Evolutionary conservation across 2,113 vertebrate genomes (phyloP).

Genomic region (Muscicapa adusta): DNA sequence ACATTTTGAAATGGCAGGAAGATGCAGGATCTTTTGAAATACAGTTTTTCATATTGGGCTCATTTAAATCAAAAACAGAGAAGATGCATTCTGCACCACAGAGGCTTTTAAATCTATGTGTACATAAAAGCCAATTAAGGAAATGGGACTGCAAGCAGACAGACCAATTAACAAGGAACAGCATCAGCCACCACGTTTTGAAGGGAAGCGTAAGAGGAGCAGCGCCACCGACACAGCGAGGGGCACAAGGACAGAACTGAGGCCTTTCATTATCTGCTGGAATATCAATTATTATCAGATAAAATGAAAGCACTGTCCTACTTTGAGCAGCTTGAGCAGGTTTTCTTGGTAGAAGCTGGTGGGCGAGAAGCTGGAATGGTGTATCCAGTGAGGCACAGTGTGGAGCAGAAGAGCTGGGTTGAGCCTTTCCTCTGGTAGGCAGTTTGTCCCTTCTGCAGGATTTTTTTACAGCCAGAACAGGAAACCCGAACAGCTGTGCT

Average conservation of each 20-base stretch:
- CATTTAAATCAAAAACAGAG: not conserved
- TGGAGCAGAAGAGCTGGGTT: conserved; percentile 91
- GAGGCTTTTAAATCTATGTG: not conserved
- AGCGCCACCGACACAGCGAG: not conserved
- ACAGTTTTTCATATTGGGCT: not conserved
- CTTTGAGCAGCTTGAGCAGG: conserved; percentile 91
- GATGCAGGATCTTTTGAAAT: fast-evolving
- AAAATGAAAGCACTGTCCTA: conserved; percentile 68
- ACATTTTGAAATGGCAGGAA: not conserved
- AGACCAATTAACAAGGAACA: not conserved
- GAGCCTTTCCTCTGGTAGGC: conserved; percentile 97
- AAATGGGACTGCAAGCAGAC: not conserved
- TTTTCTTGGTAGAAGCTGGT: conserved; percentile 74
- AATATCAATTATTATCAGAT: not conserved
- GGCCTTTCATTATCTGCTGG: not conserved
- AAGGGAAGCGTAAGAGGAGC: not conserved
- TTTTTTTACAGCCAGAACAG: conserved; percentile 91
- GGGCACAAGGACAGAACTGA: not conserved
- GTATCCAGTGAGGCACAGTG: conserved; percentile 91
- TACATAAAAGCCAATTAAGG: not conserved
- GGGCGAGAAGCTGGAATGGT: conserved; percentile 75
- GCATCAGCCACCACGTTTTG: not conserved
- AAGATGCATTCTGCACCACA: not conserved
- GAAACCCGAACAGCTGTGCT: conserved; percentile 79
- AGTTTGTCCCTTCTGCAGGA: conserved; percentile 92